A percentile compares a stretch with the other conserved stretches of the same genome.
phyloP scores from a whole-genome alignment of 2,113 vertebrate species.

The Eulemur macaco region DNA sequence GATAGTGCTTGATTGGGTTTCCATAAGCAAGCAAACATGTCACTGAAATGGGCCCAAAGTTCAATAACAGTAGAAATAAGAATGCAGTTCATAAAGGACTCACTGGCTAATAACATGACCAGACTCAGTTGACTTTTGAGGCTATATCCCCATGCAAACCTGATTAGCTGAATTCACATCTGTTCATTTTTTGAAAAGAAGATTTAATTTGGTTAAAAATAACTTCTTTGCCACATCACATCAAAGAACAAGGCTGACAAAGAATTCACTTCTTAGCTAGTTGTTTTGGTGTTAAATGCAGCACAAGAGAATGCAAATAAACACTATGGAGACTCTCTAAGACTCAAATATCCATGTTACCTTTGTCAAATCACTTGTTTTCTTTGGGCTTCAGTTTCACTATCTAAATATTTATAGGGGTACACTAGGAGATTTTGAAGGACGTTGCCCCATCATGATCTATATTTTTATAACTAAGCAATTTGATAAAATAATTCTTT shows the following conservation, averaged over 20 bases:
- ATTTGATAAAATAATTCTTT: slow-evolving; percentile 35
- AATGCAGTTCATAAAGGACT: neutral
- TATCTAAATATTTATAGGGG: slow-evolving; percentile 19
- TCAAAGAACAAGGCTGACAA: slow-evolving; percentile 37
- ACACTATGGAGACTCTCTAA: neutral
- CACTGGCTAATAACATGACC: slow-evolving; percentile 21
- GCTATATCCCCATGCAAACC: neutral
- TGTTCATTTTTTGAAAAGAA: slow-evolving; percentile 44
- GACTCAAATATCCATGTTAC: neutral
- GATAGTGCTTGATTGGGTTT: neutral
- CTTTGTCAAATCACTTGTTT: slow-evolving; percentile 46
- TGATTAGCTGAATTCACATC: slow-evolving; percentile 38
- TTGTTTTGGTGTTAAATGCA: slow-evolving; percentile 27
- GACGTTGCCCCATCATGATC: neutral
- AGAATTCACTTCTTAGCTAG: slow-evolving; percentile 31
- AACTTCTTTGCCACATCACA: slow-evolving; percentile 36
- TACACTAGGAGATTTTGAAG: neutral
- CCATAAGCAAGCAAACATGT: neutral
- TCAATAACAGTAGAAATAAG: slow-evolving; percentile 3
- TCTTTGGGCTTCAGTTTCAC: neutral
- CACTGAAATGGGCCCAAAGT: neutral
- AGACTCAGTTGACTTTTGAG: neutral
- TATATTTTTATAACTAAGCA: slow-evolving; percentile 30
- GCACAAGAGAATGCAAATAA: slow-evolving; percentile 17
- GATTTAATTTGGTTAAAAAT: slow-evolving; percentile 57